phyloP scores from a whole-genome alignment of 2,888 invertebrate genomes.

The Calameuta filiformis region DNA sequence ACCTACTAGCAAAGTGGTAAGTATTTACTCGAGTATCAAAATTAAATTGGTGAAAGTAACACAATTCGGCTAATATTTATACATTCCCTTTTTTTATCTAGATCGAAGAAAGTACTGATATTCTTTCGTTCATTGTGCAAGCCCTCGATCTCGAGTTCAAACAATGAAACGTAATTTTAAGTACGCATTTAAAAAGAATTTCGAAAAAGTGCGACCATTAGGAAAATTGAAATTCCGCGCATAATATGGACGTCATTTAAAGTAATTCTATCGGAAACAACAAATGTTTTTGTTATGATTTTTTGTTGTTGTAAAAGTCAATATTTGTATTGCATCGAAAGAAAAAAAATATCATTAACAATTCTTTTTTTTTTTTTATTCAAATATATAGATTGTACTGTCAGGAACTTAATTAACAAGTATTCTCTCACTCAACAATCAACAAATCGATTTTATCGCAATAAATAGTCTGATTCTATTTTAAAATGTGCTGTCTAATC shows the following conservation, averaged over 20 bases:
- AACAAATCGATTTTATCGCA: neutral
- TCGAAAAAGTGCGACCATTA: neutral
- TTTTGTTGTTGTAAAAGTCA: neutral
- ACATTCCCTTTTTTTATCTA: conserved; percentile 64
- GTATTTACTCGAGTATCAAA: conserved; percentile 35
- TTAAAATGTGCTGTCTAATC: neutral
- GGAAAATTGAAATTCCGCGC: neutral
- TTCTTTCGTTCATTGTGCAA: conserved; percentile 84
- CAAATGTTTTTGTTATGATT: neutral
- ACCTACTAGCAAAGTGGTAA: conserved; percentile 92
- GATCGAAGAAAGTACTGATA: conserved; percentile 94
- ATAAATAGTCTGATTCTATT: neutral
- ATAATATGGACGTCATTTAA: neutral
- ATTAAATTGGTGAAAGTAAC: neutral
- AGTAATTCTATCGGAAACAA: neutral
- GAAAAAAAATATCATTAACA: neutral
- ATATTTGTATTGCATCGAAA: neutral
- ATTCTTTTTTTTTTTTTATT: too few species aligned
- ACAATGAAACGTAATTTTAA: conserved; percentile 26
- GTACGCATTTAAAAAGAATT: neutral
- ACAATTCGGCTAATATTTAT: neutral
- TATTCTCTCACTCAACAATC: neutral
- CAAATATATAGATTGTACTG: too few species aligned
- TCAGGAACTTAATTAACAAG: neutral
- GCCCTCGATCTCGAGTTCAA: conserved; percentile 76